Percentiles rank a stretch among this genome's conserved stretches.
Evolutionary conservation across 35 echinoderm and acorn worm genomes (phyloP).

Genomic region (Ophiothrix spiculata): DNA sequence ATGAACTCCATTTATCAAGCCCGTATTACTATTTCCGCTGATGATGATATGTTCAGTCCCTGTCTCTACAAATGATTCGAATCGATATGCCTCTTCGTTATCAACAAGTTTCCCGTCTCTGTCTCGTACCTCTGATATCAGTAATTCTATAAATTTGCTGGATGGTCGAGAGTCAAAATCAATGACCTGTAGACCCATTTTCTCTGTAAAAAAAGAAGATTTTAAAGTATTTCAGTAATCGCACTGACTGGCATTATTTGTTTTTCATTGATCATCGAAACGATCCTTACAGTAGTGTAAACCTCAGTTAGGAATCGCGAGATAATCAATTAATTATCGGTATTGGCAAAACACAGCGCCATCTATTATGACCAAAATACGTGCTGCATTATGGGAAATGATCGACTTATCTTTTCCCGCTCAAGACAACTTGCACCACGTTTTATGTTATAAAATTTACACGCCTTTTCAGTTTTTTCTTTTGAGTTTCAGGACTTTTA

Average conservation of each 20-base stretch:
- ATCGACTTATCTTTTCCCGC: too few species aligned
- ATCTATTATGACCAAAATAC: not conserved
- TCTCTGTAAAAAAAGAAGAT: not conserved
- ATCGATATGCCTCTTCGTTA: not conserved
- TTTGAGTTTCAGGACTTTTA: too few species aligned
- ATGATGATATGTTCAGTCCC: not conserved
- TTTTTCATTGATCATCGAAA: not conserved
- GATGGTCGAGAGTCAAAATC: not conserved
- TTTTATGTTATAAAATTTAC: too few species aligned
- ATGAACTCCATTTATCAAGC: not conserved
- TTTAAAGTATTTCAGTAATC: not conserved
- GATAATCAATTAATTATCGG: not conserved
- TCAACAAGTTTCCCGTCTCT: not conserved
- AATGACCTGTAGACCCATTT: not conserved
- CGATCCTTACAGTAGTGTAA: not conserved
- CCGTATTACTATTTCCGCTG: not conserved
- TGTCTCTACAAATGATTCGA: not conserved
- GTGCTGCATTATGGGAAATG: not conserved
- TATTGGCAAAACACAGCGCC: not conserved
- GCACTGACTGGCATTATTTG: not conserved
- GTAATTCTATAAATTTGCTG: not conserved
- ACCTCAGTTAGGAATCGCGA: not conserved
- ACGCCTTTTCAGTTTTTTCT: too few species aligned
- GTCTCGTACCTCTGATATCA: not conserved
- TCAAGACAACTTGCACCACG: too few species aligned